phyloP scores from a whole-genome alignment of 1,140 invertebrate species.

The Paraescarpia echinospica region DNA sequence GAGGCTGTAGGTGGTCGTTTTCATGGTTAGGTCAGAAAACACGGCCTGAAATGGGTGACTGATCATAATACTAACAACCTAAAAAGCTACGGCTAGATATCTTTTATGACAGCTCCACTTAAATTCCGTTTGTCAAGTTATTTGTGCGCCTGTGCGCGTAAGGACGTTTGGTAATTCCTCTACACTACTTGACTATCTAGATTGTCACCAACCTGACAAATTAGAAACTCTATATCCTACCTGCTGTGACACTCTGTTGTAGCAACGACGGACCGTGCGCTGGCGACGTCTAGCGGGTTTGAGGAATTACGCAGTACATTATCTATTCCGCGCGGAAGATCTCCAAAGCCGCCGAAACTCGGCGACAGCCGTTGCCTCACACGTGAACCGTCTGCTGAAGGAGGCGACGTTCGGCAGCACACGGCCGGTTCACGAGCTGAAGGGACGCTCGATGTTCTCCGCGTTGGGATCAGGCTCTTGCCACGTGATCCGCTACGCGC shows the following conservation, averaged over 20 bases:
- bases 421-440: neutral
- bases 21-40: too few species aligned
- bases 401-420: neutral
- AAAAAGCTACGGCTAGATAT: too few species aligned
- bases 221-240: neutral
- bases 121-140: neutral
- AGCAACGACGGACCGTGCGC: neutral
- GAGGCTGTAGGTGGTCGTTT: too few species aligned
- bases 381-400: neutral
- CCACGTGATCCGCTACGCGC: neutral
- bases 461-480: neutral
- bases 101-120: too few species aligned
- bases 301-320: neutral
- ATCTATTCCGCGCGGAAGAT: neutral
- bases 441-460: neutral
- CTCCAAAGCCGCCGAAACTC: too few species aligned
- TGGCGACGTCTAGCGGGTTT: neutral
- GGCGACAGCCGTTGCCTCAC: neutral
- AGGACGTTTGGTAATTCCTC: too few species aligned
- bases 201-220: neutral
- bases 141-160: neutral
- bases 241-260: neutral
- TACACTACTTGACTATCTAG: neutral
- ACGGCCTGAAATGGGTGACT: too few species aligned
- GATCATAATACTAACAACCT: too few species aligned